Percentiles rank a stretch among this genome's conserved stretches.
phyloP scores from a whole-genome alignment of 2,113 vertebrate species.

The Nibea coibor region DNA sequence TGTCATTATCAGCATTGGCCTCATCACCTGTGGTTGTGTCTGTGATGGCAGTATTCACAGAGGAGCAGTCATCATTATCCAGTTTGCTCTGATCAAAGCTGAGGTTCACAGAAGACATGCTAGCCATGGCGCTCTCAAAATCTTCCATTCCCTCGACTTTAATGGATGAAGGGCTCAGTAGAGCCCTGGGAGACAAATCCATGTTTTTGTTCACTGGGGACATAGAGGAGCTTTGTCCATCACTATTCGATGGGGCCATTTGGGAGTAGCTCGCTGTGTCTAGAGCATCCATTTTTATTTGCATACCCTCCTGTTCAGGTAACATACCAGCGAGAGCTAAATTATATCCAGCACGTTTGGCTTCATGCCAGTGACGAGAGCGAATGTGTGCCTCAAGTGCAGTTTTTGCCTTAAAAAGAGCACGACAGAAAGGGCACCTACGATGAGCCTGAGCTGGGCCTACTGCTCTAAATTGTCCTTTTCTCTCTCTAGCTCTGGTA shows the following conservation, averaged over 20 bases:
- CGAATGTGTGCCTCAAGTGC: conserved; percentile 98
- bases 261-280: conserved; percentile 91
- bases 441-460: conserved; percentile 97
- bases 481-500: conserved; percentile 95
- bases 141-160: conserved; percentile 98
- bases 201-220: conserved; percentile 94
- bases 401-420: conserved; percentile 98
- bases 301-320: conserved; percentile 92
- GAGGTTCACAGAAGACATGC: conserved; percentile 94
- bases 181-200: conserved; percentile 93
- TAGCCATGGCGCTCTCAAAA: conserved; percentile 89
- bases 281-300: conserved; percentile 93
- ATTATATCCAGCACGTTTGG: conserved; percentile 98
- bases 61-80: conserved; percentile 99
- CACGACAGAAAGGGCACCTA: conserved; percentile 96
- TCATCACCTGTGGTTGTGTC: conserved; percentile 99
- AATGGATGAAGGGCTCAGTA: conserved; percentile 97
- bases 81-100: conserved; percentile 95
- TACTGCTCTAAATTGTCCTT: conserved; percentile 97
- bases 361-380: conserved; percentile 98
- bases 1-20: conserved; percentile 96
- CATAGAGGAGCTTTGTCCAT: conserved; percentile 92
- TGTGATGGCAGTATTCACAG: conserved; percentile 98
- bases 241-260: conserved; percentile 86
- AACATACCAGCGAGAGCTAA: conserved; percentile 92